Conservation (phyloP, 1,140 invertebrate genomes). For the Drosophila sproati region DNA sequence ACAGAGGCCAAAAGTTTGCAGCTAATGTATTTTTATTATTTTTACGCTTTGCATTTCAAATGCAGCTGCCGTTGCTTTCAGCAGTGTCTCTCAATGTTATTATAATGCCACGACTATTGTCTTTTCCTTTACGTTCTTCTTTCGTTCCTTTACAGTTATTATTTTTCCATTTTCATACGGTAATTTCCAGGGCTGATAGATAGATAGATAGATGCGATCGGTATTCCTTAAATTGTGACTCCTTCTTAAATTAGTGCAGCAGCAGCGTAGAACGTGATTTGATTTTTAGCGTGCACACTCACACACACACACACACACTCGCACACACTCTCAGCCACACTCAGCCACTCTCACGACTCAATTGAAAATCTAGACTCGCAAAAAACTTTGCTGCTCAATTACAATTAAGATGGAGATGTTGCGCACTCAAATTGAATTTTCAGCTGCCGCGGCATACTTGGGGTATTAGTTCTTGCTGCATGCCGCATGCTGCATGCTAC, state of each 20-base stretch:
- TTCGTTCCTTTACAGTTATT: slow-evolving; percentile 39
- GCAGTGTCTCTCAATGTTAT: slow-evolving; percentile 60
- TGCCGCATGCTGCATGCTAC: not conserved
- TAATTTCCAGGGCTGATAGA: slow-evolving; percentile 12
- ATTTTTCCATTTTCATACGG: slow-evolving; percentile 56
- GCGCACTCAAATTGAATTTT: slow-evolving; percentile 81
- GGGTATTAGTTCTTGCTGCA: slow-evolving; percentile 1
- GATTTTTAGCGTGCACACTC: slow-evolving; percentile 7
- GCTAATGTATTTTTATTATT: slow-evolving; percentile 83
- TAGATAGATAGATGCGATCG: not conserved
- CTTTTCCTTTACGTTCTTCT: slow-evolving; percentile 31
- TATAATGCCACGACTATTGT: slow-evolving; percentile 64
- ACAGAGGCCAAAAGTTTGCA: slow-evolving; percentile 53
- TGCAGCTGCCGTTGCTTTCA: slow-evolving; percentile 63
- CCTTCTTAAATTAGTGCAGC: slow-evolving; percentile 61
- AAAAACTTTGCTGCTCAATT: slow-evolving; percentile 81
- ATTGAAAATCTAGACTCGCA: slow-evolving; percentile 80
- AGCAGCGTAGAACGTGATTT: slow-evolving; percentile 37
- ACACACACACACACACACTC: slow-evolving; percentile 12
- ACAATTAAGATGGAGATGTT: slow-evolving; percentile 82
- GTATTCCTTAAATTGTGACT: slow-evolving; percentile 31
- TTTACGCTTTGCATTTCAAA: slow-evolving; percentile 79
- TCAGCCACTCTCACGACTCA: slow-evolving; percentile 37
- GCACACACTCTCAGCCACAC: not conserved
- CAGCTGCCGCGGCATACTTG: slow-evolving; percentile 43